Evolutionary conservation across 2,888 invertebrate species (phyloP).

Genomic region (Lasioglossum oenotherae): DNA sequence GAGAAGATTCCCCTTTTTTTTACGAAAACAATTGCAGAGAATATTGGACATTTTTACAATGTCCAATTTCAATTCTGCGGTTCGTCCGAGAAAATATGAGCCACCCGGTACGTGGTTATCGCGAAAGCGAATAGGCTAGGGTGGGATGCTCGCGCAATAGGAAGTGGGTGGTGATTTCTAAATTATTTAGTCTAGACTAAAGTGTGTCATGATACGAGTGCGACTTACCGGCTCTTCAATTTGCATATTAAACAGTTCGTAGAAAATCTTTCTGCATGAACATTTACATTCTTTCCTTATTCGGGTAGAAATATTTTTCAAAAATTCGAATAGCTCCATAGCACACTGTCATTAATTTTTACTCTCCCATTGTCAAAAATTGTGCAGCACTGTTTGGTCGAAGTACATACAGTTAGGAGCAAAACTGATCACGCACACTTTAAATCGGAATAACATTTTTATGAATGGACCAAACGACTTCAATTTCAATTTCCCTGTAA

Average conservation of each 20-base stretch:
- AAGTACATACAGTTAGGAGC: too few relatives aligned
- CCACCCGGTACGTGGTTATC: conserved; percentile 65
- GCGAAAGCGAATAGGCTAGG: conserved; percentile 60
- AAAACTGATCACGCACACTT: too few relatives aligned
- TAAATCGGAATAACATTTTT: too few relatives aligned
- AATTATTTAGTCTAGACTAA: conserved; percentile 73
- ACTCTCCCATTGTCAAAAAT: neutral
- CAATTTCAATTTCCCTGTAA: too few relatives aligned
- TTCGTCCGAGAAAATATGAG: neutral
- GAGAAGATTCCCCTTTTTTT: neutral
- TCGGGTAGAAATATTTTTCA: too few relatives aligned
- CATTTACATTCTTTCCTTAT: neutral
- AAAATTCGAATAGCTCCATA: too few relatives aligned
- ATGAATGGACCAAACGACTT: too few relatives aligned
- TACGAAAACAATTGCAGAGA: neutral
- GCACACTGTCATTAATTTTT: neutral
- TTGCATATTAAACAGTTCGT: conserved; percentile 27
- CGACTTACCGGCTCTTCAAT: conserved; percentile 32
- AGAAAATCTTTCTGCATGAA: neutral
- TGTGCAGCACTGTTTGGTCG: too few relatives aligned
- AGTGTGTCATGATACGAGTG: conserved; percentile 62
- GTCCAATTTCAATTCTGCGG: too few relatives aligned
- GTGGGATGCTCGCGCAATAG: conserved; percentile 67
- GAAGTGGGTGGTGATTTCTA: conserved; percentile 72
- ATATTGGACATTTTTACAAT: neutral